Conservation (phyloP, 1,140 invertebrate species). For the Chrysoperla carnea region DNA sequence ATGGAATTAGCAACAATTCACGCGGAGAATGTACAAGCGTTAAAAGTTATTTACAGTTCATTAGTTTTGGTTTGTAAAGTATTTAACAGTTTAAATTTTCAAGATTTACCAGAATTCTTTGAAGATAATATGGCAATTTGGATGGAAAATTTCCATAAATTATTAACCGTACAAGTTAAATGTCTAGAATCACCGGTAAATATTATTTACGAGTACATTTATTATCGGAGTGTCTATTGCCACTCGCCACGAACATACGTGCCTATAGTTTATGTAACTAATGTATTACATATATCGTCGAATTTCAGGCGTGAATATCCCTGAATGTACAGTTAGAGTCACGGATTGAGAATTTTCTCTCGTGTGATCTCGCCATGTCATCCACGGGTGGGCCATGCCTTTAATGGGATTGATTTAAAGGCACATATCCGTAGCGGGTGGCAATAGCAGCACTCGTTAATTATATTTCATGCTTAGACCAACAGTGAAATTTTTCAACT, state of each 20-base stretch:
- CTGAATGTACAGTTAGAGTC: too few relatives aligned
- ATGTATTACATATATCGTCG: not conserved
- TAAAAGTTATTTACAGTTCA: conserved; percentile 81
- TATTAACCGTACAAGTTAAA: conserved; percentile 63
- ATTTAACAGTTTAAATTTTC: conserved; percentile 90
- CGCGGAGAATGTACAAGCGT: conserved; percentile 55
- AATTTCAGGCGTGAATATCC: not conserved
- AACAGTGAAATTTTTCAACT: conserved; percentile 1
- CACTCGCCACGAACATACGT: not conserved
- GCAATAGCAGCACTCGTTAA: too few relatives aligned
- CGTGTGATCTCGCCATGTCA: not conserved
- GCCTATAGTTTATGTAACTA: too few relatives aligned
- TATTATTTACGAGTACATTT: conserved; percentile 6
- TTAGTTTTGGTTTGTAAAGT: conserved; percentile 85
- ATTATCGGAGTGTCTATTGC: too few relatives aligned
- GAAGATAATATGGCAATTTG: conserved; percentile 92
- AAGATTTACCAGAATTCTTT: conserved; percentile 96
- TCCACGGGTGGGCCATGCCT: too few relatives aligned
- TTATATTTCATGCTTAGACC: not conserved
- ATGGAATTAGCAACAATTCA: conserved; percentile 67
- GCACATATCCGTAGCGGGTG: too few relatives aligned
- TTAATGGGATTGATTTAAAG: too few relatives aligned
- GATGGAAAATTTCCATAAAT: conserved; percentile 78
- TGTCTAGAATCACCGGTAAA: conserved; percentile 44
- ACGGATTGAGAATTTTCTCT: too few relatives aligned